Base-by-base conservation (phyloP, 1,140 invertebrate species). In the Notospermus geniculatus region DNA sequence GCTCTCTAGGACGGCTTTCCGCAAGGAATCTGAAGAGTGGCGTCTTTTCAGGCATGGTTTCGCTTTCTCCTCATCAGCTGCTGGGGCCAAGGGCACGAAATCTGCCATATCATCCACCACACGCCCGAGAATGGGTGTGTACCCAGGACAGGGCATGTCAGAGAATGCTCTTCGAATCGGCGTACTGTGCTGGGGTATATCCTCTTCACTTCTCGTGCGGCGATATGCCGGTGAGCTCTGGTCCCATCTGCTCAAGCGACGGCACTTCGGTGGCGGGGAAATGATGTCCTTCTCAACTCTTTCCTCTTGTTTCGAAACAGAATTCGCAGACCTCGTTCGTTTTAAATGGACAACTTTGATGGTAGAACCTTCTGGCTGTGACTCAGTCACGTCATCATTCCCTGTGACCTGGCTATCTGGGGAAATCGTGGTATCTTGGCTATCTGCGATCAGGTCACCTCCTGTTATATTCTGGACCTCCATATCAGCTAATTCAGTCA, bases 261-360 rank as follows among this genome's bases (percentile, higher is more conserved):
- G 27, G 19, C 15, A 22, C 54, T 25, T 41, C 22, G 39, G 15
- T 15, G 53, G 50, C 23, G 59, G 59, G n/a, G 27, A 46, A 29
- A 52, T 4, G 22, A 59, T 50, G 23, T 59, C 57, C 28, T 55
- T 36, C 19, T 54, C 50, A 29, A 32, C 22, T n/a, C 29, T n/a
- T 13, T 15, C 23, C 9, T 22, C 32, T 15, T 36, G 30, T n/a
- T 55, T 23, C 17, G 43, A 15, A 32, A 39, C 45, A 15, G 36
- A 29, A 28, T 32, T 23, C 29, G 36, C 59, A 9, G 53, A 60
- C 25, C 53, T 17, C 0, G 59, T 60, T 17, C 53, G 27, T 27
- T 60, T 60, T 30, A 60, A 45, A 15, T 29, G 52, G 11, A 36
- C 28, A 30, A 60, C 25, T 25, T 59, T 46, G 17, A 59, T 27